Evolutionary conservation across 2,113 vertebrate species (phyloP).

Genomic region (Pristiophorus japonicus): DNA sequence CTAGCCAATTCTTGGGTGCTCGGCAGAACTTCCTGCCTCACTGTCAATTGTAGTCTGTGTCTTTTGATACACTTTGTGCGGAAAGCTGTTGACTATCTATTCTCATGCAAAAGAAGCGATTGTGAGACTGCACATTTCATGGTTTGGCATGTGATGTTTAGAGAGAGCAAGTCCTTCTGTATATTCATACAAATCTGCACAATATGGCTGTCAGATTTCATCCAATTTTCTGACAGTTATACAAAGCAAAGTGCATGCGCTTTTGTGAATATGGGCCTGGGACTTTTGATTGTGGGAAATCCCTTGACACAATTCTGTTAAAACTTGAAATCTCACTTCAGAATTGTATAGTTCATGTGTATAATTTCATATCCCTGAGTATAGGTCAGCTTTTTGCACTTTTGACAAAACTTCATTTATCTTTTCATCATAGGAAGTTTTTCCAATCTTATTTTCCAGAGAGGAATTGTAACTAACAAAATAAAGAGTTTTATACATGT

Average conservation of each 20-base stretch:
- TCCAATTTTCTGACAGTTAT: neutral
- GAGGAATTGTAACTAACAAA: neutral
- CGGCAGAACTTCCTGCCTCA: neutral
- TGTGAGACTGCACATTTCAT: neutral
- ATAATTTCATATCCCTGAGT: neutral
- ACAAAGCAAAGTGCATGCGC: neutral
- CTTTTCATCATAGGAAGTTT: too few relatives aligned
- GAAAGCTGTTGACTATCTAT: conserved; percentile 1
- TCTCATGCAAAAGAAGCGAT: conserved; percentile 21
- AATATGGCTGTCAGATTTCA: conserved; percentile 20
- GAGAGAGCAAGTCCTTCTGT: neutral
- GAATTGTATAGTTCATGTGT: neutral
- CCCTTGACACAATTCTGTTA: neutral
- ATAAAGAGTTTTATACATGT: neutral
- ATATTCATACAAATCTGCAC: neutral
- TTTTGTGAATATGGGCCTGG: neutral
- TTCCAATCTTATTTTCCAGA: neutral
- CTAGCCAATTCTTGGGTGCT: neutral
- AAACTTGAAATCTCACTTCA: neutral
- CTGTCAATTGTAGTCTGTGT: neutral
- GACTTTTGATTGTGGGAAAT: neutral
- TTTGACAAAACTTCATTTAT: conserved; percentile 3
- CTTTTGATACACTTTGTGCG: neutral
- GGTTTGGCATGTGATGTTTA: neutral
- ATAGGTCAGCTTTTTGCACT: neutral